Evolutionary conservation across 2,888 invertebrate species (phyloP), one percentile per base, ranked within the genome.

Genomic region (Argyresthia albistria): DNA sequence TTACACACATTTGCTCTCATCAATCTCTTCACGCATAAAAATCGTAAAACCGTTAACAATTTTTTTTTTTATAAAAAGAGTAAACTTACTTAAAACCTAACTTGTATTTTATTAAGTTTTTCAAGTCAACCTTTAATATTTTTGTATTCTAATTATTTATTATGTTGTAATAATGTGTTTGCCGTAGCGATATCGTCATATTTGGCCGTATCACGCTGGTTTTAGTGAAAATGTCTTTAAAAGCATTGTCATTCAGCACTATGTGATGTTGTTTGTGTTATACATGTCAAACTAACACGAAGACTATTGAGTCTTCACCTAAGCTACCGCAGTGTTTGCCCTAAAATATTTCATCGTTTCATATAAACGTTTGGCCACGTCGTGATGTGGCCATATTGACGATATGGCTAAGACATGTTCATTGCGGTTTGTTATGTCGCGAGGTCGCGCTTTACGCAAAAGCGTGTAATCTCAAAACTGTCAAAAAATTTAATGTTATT

Each of bases 51-150:
- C 57, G 65, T 54, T 61, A 58, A 60, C 48, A 14, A 12, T 35
- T 35, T 35, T 67, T 66, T 60, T 57, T 64, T 67, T 69, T 65
- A 73, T 75, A 80, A 81, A 76, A 78, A 77, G 68, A 68, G 79
- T 75, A 80, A 80, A 82, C 80, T 68, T 67, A 71, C 69, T 72
- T 70, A 72, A 77, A 76, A 74, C 71, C 76, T 74, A 76, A 72
- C 62, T 62, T 62, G 66, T 64, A 66, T 61, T 69, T 63, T 50
- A 14, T 50, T 76, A 70, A 71, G 73, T 63, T 73, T 70, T 73
- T 75, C 73, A 73, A 75, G 76, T 77, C 76, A 71, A 65, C 62
- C 61, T 71, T 67, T 71, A 66, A 59, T 66, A 57, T 62, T 64
- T 56, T 57, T 25, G 64, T 64, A 65, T 61, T 62, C 63, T 64